Evolutionary conservation across 2,797 vertebrate species (phyloP), one percentile per base, ranked within the genome.

Genomic region (Semotilus atromaculatus): DNA sequence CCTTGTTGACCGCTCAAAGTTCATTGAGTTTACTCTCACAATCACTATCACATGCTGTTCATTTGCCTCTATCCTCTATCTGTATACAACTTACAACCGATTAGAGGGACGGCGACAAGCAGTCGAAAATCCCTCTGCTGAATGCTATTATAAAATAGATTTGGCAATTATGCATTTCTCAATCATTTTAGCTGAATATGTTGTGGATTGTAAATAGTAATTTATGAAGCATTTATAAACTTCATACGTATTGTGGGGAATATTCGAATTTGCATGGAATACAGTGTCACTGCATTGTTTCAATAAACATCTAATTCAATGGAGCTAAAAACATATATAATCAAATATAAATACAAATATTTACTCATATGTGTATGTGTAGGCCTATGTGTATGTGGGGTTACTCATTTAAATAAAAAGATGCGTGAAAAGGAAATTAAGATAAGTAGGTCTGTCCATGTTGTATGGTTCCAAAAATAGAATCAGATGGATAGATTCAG

Each of bases 401-500:
- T 38, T 13, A 67, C 38, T 31, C 38, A 64, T 45, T 9, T 66
- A 64, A 64, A 58, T 16, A n/a, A 55, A n/a, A 67, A 64, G 26
- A 64, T 72, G 26, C 81, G 62, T 36, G 29, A 48, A 64, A 23
- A 23, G 16, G n/a, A 8, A 45, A 34, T 62, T 31, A 34, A 45
- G 58, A 68, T 67, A 78, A 86, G 78, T 67, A 36, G 64, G 73
- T 18, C 31, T 31, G 21, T 36, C 34, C 21, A 75, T 82, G n/a
- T 85, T 36, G 76, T 48, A 21, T 68, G 5, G 68, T 45, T 74
- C 68, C 45, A 70, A 82, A 75, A 86, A 88, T 75, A 89, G 82
- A 83, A 40, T 58, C 36, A 34, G 80, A 87, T 43, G 34, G 68
- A 83, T 48, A 66, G 84, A 87, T 84, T 79, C 81, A 81, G 90